phyloP scores from a whole-genome alignment of 2,797 vertebrate species.

The Sebastes kiyomatsui region DNA sequence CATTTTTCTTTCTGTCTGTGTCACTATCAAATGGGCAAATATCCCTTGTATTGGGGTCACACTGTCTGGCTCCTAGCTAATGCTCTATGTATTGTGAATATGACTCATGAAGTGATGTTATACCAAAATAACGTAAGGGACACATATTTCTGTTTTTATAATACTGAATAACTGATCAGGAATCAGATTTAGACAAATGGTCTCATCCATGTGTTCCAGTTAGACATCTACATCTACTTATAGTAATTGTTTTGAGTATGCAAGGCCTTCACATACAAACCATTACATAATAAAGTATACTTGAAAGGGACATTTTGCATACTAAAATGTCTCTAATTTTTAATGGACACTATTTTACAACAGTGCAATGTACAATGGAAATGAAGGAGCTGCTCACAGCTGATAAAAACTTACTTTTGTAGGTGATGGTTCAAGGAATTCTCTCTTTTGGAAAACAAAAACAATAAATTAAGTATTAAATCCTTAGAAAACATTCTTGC shows the following conservation, averaged over 20 bases:
- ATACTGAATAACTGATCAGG: constrained; percentile 1
- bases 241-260: constrained; percentile 3
- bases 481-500: not conserved
- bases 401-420: not conserved
- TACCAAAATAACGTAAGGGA: not conserved
- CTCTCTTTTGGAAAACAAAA: not conserved
- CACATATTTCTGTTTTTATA: not conserved
- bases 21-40: not conserved
- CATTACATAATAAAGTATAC: constrained; percentile 14
- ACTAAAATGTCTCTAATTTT: not conserved
- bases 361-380: not conserved
- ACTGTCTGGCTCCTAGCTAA: not conserved
- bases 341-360: not conserved
- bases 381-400: not conserved
- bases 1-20: constrained; percentile 1
- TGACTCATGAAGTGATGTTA: not conserved
- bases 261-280: not conserved
- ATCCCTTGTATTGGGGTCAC: not conserved
- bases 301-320: constrained; percentile 16
- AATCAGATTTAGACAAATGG: not conserved
- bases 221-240: not conserved
- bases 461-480: constrained; percentile 32
- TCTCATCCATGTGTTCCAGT: not conserved
- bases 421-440: not conserved
- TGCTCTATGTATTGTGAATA: not conserved